A percentile compares a stretch with the other conserved stretches of the same genome.
phyloP scores from a whole-genome alignment of 2,113 vertebrate genomes.

The Pavo muticus region DNA sequence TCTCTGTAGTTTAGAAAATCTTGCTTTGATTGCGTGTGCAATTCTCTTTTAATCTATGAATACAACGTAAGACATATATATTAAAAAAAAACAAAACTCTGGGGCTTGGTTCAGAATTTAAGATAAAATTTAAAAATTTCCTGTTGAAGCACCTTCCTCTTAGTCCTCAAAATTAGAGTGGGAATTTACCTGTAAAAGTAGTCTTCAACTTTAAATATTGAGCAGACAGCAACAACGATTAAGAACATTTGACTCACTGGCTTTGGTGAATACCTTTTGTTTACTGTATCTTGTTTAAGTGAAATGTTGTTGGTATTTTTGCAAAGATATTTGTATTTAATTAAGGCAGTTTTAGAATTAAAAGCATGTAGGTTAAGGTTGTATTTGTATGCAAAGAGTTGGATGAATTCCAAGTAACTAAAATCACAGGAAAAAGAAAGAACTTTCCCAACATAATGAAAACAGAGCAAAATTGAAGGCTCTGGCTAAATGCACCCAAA shows the following conservation, averaged over 20 bases:
- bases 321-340: neutral
- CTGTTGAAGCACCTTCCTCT: neutral
- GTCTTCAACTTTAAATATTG: neutral
- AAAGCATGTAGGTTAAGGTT: neutral
- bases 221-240: neutral
- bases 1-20: neutral
- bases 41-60: neutral
- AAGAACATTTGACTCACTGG: neutral
- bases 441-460: accelerated
- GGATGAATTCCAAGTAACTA: neutral
- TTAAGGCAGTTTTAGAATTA: neutral
- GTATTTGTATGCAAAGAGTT: neutral
- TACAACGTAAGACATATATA: neutral
- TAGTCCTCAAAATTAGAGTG: neutral
- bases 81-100: neutral
- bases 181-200: neutral
- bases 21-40: neutral
- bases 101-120: neutral
- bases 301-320: neutral
- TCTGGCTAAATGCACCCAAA: neutral
- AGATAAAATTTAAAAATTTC: neutral
- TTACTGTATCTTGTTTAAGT: neutral
- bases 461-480: neutral
- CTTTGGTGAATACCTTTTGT: neutral
- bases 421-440: neutral